Base-by-base conservation (phyloP, 1,140 invertebrate genomes). In the Brachionus paranguensis region DNA sequence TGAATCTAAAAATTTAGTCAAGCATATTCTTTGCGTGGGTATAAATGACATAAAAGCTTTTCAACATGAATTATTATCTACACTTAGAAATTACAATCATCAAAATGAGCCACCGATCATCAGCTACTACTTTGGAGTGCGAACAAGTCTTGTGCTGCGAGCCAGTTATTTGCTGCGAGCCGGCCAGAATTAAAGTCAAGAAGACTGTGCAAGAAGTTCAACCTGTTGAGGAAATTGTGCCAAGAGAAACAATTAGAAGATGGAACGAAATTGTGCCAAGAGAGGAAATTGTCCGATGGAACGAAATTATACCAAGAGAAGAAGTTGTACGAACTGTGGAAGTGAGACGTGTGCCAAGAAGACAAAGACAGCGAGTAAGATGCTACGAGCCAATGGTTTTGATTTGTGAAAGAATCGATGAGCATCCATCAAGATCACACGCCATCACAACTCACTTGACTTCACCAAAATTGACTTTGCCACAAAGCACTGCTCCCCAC, bases 321-420 rank as follows among this genome's bases (percentile, higher is more conserved):
- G 68, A 72, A 43, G 68, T 72, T n/a, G 10, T 72, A 8, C 33
- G 68, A 43, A 72, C 68, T 43, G 29, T 41, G 33, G 68, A 72
- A 72, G 37, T 72, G 12, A 72, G 37, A 72, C 33, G 37, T 37
- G 37, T 43, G 17, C 68, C 33, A 41, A 37, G 37, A 41, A 72
- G 41, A 72, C 14, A 17, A 72, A 41, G 37, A 72, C 14, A 17
- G 24, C 14, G 37, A 72, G 41, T 72, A 11, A 72, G 68, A 72
- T 72, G 68, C 37, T 41, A 41, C n/a, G 68, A 72, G n/a, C 68
- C 68, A 72, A 72, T 72, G 68, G 68, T 72, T 6, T 20, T 72
- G 37, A 43, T 72, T 72, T 72, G 68, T 72, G 68, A 72, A 72
- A 45, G 68, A 72, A 72, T 72, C 17, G 68, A 72, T 41, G 68